Evolutionary conservation across 2,113 vertebrate genomes (phyloP).

Genomic region (Cynocephalus volans): DNA sequence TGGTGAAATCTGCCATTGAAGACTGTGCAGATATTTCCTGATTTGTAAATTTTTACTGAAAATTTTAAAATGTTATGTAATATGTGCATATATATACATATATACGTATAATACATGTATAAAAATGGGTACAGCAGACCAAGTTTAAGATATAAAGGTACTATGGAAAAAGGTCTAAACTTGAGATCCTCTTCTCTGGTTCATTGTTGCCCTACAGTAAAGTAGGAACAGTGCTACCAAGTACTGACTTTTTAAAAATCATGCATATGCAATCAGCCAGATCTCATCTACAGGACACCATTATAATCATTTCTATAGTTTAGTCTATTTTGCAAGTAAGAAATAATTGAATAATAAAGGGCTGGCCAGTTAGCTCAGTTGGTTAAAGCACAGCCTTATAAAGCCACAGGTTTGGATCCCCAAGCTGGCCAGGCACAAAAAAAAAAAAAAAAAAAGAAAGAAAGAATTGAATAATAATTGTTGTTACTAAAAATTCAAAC

Average conservation of each 20-base stretch:
- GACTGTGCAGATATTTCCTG: not conserved
- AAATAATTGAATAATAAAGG: not conserved
- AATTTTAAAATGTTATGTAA: not conserved
- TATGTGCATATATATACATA: not conserved
- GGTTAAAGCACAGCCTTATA: no score
- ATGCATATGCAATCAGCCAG: rapidly evolving
- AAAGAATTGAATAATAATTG: not conserved
- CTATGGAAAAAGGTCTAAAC: not conserved
- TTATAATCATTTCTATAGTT: not conserved
- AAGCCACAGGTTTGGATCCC: no score
- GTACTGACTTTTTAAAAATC: not conserved
- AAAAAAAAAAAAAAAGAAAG: not conserved
- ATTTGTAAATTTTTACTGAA: not conserved
- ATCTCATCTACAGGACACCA: not conserved
- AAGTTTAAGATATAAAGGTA: not conserved
- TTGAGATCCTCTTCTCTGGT: not conserved
- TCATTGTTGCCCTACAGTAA: not conserved
- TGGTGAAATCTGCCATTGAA: not conserved
- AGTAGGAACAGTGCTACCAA: not conserved
- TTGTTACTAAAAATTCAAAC: not conserved
- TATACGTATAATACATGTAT: not conserved
- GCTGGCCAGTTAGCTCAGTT: no score
- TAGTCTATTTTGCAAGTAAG: not conserved
- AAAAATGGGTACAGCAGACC: not conserved
- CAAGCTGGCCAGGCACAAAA: no score